Conservation (phyloP, 2,797 vertebrate genomes). For the Rousettus madagascariensis region DNA sequence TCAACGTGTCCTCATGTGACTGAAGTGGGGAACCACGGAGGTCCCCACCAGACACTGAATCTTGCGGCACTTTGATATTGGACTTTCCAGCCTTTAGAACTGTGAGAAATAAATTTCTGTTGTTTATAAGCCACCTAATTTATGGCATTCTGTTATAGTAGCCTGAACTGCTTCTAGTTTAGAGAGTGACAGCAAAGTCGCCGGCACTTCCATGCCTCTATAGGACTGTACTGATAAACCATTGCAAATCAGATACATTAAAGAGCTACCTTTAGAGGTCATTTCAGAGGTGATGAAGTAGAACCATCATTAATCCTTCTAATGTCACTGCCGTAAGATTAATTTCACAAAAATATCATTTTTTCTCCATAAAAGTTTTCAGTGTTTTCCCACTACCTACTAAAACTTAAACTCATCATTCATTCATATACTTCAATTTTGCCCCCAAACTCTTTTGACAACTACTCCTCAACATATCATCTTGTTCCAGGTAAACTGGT, state of each 20-base stretch:
- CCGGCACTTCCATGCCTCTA: not conserved
- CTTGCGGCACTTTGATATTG: not conserved
- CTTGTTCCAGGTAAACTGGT: not conserved
- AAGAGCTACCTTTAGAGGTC: not conserved
- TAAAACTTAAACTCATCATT: conserved; percentile 11
- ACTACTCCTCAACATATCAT: not conserved
- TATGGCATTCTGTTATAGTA: not conserved
- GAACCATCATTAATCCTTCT: not conserved
- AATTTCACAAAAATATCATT: not conserved
- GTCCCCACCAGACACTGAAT: not conserved
- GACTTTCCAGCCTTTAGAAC: not conserved
- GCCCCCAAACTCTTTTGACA: not conserved
- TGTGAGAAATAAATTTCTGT: not conserved
- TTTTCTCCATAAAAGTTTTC: not conserved
- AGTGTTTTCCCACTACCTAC: not conserved
- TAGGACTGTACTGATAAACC: not conserved
- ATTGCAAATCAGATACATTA: not conserved
- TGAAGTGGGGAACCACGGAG: not conserved
- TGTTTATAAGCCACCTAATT: not conserved
- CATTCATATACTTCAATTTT: not conserved
- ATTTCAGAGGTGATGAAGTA: conserved; percentile 39
- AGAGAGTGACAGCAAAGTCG: not conserved
- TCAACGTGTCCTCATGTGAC: not conserved
- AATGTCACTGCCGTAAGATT: not conserved
- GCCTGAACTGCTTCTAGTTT: not conserved